phyloP scores from a whole-genome alignment of 2,113 vertebrate species.

The Laticauda laticaudata region DNA sequence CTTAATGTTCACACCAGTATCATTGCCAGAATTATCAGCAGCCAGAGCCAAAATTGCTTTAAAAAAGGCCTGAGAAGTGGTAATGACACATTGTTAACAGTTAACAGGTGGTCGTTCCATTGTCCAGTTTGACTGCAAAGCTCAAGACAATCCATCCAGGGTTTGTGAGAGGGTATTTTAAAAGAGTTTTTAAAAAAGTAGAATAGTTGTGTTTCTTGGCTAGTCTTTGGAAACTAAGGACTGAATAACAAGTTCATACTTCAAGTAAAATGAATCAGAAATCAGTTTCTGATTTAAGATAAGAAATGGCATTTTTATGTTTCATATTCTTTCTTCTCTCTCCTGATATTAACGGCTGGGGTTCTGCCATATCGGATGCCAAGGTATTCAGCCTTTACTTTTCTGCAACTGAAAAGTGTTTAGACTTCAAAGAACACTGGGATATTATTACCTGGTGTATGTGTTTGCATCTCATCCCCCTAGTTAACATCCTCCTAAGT shows the following conservation, averaged over 20 bases:
- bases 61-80: conserved; percentile 75
- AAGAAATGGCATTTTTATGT: conserved; percentile 51
- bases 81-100: conserved; percentile 79
- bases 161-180: conserved; percentile 63
- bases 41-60: conserved; percentile 80
- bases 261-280: conserved; percentile 47
- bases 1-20: conserved; percentile 80
- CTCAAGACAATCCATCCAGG: conserved; percentile 71
- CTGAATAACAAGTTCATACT: background rate
- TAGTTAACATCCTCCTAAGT: too few species aligned
- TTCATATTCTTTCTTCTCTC: background rate
- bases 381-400: background rate
- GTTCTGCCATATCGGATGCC: background rate
- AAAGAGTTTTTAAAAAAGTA: conserved; percentile 67
- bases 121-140: conserved; percentile 77
- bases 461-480: background rate
- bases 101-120: conserved; percentile 84
- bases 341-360: background rate
- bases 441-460: background rate
- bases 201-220: conserved; percentile 58
- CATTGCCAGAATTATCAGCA: conserved; percentile 75
- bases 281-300: conserved; percentile 53
- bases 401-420: background rate
- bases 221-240: conserved; percentile 51
- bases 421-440: background rate